Base-by-base conservation (phyloP, 1,140 invertebrate genomes). In the Limonius californicus region DNA sequence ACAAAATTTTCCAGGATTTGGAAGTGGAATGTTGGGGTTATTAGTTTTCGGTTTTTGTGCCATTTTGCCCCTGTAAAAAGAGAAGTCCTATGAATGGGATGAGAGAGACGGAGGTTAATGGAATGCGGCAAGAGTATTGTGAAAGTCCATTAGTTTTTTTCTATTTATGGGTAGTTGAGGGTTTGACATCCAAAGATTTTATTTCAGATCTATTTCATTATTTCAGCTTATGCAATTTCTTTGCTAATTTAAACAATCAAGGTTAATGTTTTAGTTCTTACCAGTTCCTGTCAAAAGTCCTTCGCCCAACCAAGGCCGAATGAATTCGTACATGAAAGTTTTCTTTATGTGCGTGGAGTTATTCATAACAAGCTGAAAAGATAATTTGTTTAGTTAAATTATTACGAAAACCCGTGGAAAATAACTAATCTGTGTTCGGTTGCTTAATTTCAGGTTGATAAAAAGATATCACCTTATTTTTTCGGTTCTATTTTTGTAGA, bases 21-120 rank as follows among this genome's bases (percentile, higher is more conserved):
- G 70, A 94, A 94, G 77, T 95, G 94, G 75, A 97, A 96, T 0
- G 92, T 87, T 18, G 94, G 94, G 1, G 93, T 96, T 8, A 97
- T 78, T 47, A 94, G 79, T 77, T 91, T 92, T 14, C 93, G 80
- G 16, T 90, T 80, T 7, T 78, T 77, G 53, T 84, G 83, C 94
- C 94, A 96, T 71, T 91, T 90, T 14, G 57, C 35, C 21, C 68
- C 68, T 55, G 19, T 7, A 54, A 60, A 54, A 7, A 21, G 4
- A 18, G n/a, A 50, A 43, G 0, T 39, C 7, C 1, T 59, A 54
- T 12, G 2, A 21, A 12, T 20, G 50, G 15, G 16, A 9, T 15
- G 15, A 18, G 9, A 14, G 18, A 20, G 9, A 20, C 6, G 19
- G 19, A 20, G 4, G 20, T 20, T 54, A 54, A 54, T 16, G 12